Base-by-base conservation (phyloP, 1,140 invertebrate genomes). In the Heterodera schachtii region DNA sequence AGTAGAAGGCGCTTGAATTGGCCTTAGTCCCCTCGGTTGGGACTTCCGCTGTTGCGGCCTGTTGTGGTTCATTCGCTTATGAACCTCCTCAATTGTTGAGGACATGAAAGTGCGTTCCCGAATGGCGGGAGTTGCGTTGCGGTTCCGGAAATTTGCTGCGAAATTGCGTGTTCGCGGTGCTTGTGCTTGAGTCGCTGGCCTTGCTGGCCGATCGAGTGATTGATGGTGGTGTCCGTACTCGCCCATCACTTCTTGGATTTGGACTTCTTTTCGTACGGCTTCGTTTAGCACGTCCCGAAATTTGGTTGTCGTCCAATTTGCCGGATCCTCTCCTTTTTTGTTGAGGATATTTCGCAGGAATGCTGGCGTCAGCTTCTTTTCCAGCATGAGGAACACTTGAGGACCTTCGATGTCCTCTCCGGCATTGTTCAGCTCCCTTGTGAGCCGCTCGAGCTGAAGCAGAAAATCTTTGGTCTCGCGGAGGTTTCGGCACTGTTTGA, bases 391-490 rank as follows among this genome's bases (percentile, higher is more conserved):
- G 21, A 46, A 73, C 13, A 31, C 21, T 7, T 16, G 13, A 5
- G 71, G 71, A 19, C 71, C 71, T 31, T 73, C 71, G 31, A 73
- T 73, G 21, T 73, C 71, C 8, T 73, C 71, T n/a, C 71, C 71
- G 19, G 71, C 21, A 73, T 73, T 73, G 19, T 73, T 73, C 16
- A 73, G 44, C 31, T 73, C 71, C 3, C 71, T 3, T 6, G 71
- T 49, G 19, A 73, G 49, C 8, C 71, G 44, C 19, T 73, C 16
- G 19, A 73, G 21, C 2, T 73, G 44, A 6, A 73, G 21, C 21
- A 49, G 16, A 31, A 73, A 73, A 19, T 73, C 49, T 49, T 73
- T 73, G 5, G 49, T 49, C 19, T 73, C 71, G 49, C 49, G 44
- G 5, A 73, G 21, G 6, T 13, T 73, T 6, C 16, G 44, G 49